Evolutionary conservation across 2,888 invertebrate genomes (phyloP).

Genomic region (Orthonevra nobilis): DNA sequence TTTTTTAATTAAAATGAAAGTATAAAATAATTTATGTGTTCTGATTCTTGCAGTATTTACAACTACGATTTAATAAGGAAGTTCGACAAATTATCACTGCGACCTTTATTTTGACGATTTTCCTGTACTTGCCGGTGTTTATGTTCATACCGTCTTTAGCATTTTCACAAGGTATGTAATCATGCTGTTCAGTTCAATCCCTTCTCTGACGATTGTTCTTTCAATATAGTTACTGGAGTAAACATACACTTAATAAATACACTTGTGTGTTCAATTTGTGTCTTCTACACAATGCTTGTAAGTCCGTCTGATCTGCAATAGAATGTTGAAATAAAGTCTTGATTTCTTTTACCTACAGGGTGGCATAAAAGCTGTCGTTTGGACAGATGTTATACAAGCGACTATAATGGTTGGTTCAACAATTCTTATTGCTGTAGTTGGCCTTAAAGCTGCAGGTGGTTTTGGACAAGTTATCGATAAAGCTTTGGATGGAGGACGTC

Average conservation of each 20-base stretch:
- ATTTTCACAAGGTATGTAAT: constrained; percentile 79
- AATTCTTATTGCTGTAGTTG: constrained; percentile 75
- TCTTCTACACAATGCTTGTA: constrained; percentile 81
- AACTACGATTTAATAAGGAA: constrained; percentile 76
- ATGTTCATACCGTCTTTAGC: constrained; percentile 78
- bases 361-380: constrained; percentile 79
- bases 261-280: constrained; percentile 80
- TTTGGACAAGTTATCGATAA: constrained; percentile 73
- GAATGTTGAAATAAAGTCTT: neutral
- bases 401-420: constrained; percentile 75
- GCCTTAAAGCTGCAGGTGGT: constrained; percentile 76
- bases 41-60: constrained; percentile 77
- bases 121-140: constrained; percentile 76
- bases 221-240: constrained; percentile 80
- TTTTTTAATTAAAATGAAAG: too few species aligned
- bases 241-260: constrained; percentile 81
- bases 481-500: constrained; percentile 73
- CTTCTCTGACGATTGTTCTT: too few species aligned
- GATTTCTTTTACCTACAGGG: constrained; percentile 74
- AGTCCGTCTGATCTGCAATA: constrained; percentile 70
- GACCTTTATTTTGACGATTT: constrained; percentile 75
- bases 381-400: constrained; percentile 80
- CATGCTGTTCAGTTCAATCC: too few species aligned
- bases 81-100: constrained; percentile 76
- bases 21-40: too few species aligned